phyloP scores from a whole-genome alignment of 2,113 vertebrate species.

The Zosterops hypoxanthus region DNA sequence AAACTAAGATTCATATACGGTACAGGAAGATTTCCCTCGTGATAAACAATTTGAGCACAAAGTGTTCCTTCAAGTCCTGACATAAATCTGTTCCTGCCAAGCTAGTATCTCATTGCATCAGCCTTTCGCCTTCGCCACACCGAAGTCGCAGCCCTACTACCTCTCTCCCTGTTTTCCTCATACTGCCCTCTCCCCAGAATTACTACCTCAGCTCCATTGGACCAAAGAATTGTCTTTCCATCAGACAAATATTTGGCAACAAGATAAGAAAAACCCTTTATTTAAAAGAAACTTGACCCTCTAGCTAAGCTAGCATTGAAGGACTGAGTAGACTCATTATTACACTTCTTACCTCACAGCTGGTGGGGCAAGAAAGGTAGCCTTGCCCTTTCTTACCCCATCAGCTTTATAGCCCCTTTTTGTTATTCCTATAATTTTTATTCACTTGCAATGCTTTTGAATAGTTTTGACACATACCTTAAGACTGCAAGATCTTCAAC shows the following conservation, averaged over 20 bases:
- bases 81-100: slow-evolving; percentile 34
- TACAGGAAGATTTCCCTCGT: neutral
- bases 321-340: neutral
- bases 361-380: neutral
- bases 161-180: neutral
- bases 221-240: neutral
- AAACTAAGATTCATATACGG: neutral
- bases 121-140: neutral
- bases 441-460: neutral
- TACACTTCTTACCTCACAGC: neutral
- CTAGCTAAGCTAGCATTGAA: neutral
- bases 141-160: accelerated
- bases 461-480: neutral
- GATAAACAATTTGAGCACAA: slow-evolving; percentile 46
- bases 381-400: neutral
- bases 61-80: slow-evolving; percentile 52
- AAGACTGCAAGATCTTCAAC: neutral
- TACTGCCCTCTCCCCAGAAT: neutral
- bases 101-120: neutral
- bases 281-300: neutral
- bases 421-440: neutral
- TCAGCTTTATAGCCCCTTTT: neutral
- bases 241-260: neutral
- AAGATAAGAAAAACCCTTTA: neutral
- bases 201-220: neutral